Evolutionary conservation across 2,797 vertebrate species (phyloP).

Genomic region (Spinus olivaceus): DNA sequence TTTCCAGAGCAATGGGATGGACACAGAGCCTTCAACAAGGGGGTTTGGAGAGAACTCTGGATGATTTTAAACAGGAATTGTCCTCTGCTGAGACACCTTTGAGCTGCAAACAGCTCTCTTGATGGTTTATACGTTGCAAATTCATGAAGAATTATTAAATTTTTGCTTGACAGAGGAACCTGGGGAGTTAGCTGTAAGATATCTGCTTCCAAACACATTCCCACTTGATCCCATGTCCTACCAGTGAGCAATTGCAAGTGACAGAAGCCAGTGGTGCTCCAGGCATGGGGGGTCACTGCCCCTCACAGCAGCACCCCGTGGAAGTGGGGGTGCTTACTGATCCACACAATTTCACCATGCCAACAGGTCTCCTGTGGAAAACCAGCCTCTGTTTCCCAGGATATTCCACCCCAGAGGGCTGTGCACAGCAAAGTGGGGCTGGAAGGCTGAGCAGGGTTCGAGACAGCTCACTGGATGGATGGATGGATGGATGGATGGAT

Average conservation of each 20-base stretch:
- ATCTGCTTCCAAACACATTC: background rate
- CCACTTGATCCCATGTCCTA: background rate
- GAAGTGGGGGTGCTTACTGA: background rate
- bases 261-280: background rate
- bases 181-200: too few relatives aligned
- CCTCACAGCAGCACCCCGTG: background rate
- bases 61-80: background rate
- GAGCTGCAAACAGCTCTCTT: background rate
- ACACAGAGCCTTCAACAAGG: background rate
- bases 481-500: accelerated
- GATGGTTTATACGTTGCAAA: background rate
- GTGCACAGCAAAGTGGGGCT: accelerated
- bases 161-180: background rate
- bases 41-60: background rate
- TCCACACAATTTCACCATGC: background rate
- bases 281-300: accelerated
- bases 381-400: accelerated
- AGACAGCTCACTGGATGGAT: background rate
- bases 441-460: background rate
- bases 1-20: background rate
- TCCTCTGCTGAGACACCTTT: background rate
- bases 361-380: background rate
- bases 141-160: background rate
- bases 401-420: background rate
- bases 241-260: background rate